phyloP scores from a whole-genome alignment of 2,113 vertebrate genomes.

The Hyla sarda region DNA sequence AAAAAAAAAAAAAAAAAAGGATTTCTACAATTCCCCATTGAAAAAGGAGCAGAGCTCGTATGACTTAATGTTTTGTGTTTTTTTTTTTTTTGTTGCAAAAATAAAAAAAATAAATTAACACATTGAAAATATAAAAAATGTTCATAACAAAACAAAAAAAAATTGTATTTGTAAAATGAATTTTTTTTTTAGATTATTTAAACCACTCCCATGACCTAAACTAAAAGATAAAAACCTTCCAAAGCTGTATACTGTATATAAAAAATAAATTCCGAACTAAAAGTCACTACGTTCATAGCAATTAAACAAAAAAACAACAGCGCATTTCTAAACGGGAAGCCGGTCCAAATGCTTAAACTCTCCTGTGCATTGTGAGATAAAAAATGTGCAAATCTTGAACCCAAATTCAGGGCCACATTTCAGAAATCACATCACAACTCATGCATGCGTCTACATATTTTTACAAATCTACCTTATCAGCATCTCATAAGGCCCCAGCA shows the following conservation, averaged over 20 bases:
- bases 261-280: not conserved
- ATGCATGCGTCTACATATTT: slow-evolving; percentile 75
- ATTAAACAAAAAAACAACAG: not conserved
- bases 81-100: no score
- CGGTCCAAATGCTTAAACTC: slow-evolving; percentile 24
- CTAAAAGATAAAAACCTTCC: not conserved
- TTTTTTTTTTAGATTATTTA: no score
- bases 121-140: no score
- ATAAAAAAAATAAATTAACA: no score
- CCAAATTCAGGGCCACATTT: slow-evolving; percentile 75
- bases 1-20: no score
- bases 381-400: slow-evolving; percentile 69
- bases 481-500: not conserved
- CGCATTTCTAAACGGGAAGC: slow-evolving; percentile 61
- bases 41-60: no score
- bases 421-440: slow-evolving; percentile 70
- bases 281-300: not conserved
- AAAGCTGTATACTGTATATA: not conserved
- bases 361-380: slow-evolving; percentile 39
- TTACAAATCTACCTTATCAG: slow-evolving; percentile 68
- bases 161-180: not conserved
- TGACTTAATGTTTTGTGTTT: no score
- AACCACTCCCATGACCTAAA: no score
- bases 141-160: no score
- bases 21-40: no score